Percentiles rank a stretch among this genome's conserved stretches.
Conservation (phyloP, 2,113 vertebrate species). For the Oryzias celebensis region DNA sequence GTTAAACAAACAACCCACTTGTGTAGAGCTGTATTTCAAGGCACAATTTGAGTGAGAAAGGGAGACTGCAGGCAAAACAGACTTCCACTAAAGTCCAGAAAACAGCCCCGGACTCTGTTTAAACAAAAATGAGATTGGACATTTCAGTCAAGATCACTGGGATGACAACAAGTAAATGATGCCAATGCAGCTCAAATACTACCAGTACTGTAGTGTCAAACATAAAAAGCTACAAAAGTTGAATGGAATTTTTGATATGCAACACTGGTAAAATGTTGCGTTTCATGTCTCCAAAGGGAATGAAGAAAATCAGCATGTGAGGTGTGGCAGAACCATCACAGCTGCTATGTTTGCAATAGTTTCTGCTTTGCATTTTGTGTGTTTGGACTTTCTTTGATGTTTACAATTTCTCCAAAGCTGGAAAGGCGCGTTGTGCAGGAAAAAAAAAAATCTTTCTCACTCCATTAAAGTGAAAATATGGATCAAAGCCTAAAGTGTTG, state of each 20-base stretch:
- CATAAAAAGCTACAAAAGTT: background rate
- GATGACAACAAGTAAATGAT: background rate
- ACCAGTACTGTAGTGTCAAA: background rate
- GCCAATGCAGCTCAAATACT: background rate
- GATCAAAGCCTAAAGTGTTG: no score
- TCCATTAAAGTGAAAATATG: no score
- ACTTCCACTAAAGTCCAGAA: slow-evolving; percentile 10
- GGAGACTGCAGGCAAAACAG: slow-evolving; percentile 23
- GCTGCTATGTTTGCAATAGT: slow-evolving; percentile 35
- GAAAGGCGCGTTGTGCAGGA: slow-evolving; percentile 18
- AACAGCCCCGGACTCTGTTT: background rate
- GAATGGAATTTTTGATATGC: slow-evolving; percentile 1
- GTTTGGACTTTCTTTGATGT: slow-evolving; percentile 38
- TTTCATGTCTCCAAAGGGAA: background rate
- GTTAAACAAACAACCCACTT: slow-evolving; percentile 56
- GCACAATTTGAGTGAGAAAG: slow-evolving; percentile 58
- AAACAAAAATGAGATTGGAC: slow-evolving; percentile 9
- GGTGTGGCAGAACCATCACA: slow-evolving; percentile 18
- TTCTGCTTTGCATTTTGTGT: slow-evolving; percentile 37
- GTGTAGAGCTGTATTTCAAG: slow-evolving; percentile 49
- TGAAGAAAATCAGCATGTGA: background rate
- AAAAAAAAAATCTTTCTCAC: background rate
- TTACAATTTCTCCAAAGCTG: slow-evolving; percentile 19
- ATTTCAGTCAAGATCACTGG: background rate
- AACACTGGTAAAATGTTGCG: background rate